Conservation (phyloP, 2,888 invertebrate species). For the Quadroppia sp. region DNA sequence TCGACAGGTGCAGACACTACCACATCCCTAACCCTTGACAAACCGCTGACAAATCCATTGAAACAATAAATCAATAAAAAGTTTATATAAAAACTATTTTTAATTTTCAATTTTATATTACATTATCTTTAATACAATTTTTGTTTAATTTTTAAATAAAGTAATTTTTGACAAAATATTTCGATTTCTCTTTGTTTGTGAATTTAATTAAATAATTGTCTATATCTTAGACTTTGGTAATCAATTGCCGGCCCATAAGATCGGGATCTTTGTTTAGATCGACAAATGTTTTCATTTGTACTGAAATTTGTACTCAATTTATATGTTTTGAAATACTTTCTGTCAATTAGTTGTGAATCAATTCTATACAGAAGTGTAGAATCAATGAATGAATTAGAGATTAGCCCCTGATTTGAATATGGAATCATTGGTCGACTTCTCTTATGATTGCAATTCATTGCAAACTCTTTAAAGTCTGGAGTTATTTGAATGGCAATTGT, state of each 20-base stretch:
- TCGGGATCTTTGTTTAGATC: neutral
- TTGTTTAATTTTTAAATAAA: too few relatives aligned
- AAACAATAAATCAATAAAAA: too few relatives aligned
- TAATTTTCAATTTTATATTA: too few relatives aligned
- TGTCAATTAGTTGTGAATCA: neutral
- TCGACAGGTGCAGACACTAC: too few relatives aligned
- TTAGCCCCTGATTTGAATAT: neutral
- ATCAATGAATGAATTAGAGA: conserved; percentile 13
- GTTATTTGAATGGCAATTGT: neutral
- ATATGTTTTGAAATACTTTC: neutral
- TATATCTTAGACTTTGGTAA: too few relatives aligned
- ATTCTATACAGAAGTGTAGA: conserved; percentile 17
- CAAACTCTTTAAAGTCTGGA: neutral
- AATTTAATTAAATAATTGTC: too few relatives aligned
- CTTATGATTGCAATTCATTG: neutral
- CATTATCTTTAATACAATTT: too few relatives aligned
- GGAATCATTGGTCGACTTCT: neutral
- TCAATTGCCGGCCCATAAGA: neutral
- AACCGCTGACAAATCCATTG: too few relatives aligned
- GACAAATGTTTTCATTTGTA: neutral
- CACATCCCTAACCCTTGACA: too few relatives aligned
- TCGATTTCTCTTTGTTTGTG: too few relatives aligned
- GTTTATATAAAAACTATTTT: too few relatives aligned
- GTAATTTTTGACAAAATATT: too few relatives aligned
- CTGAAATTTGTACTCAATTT: neutral